Evolutionary conservation across 2,113 vertebrate genomes (phyloP).

Genomic region (Melanotaenia duboulayi): DNA sequence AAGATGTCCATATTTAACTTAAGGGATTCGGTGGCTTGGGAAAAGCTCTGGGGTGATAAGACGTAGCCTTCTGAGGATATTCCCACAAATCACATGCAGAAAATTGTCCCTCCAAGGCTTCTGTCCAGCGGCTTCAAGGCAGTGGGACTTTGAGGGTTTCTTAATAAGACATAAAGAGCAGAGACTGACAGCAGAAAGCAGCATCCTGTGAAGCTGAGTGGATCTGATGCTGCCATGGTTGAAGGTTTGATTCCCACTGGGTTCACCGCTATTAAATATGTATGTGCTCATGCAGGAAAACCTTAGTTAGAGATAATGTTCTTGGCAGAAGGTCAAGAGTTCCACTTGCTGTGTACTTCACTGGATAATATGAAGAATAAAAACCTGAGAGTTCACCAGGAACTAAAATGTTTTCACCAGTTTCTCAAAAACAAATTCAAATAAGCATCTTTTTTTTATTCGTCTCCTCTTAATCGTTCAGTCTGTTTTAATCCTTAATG

Average conservation of each 20-base stretch:
- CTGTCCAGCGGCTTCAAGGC: background rate
- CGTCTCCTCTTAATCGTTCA: too few relatives aligned
- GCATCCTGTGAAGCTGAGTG: background rate
- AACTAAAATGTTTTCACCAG: too few relatives aligned
- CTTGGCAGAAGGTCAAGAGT: background rate
- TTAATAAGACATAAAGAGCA: background rate
- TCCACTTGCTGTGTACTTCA: background rate
- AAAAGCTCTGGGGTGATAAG: background rate
- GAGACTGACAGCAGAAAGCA: background rate
- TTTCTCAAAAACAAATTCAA: too few relatives aligned
- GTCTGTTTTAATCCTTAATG: too few relatives aligned
- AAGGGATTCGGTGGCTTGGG: background rate
- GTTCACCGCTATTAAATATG: background rate
- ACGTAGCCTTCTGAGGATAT: background rate
- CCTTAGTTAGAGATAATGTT: background rate
- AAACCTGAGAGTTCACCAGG: background rate
- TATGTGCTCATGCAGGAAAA: conserved; percentile 15
- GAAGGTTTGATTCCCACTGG: conserved; percentile 6
- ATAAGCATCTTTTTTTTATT: background rate
- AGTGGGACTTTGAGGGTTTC: background rate
- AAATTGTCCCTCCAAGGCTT: background rate
- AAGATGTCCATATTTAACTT: conserved; percentile 11
- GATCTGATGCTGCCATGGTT: too few relatives aligned
- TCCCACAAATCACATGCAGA: background rate
- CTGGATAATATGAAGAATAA: background rate